phyloP scores from a whole-genome alignment of 2,797 vertebrate genomes.

The Acipenser ruthenus region DNA sequence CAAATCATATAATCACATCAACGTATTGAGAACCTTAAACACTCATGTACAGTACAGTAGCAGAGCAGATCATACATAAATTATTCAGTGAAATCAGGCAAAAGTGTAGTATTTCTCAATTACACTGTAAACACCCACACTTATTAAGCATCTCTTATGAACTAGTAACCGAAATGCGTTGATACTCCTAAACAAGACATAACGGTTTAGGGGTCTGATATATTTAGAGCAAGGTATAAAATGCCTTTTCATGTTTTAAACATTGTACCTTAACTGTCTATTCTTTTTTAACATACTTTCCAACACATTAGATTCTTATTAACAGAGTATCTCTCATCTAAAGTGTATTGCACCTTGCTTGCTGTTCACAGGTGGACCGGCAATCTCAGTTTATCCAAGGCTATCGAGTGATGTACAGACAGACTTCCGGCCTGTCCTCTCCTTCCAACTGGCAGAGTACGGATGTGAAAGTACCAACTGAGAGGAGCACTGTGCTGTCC shows the following conservation, averaged over 20 bases:
- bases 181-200: no score
- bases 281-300: no score
- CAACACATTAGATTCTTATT: no score
- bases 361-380: conserved; percentile 77
- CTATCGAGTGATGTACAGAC: conserved; percentile 87
- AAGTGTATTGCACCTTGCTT: not conserved
- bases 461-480: conserved; percentile 86
- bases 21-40: not conserved
- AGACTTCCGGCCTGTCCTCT: conserved; percentile 76
- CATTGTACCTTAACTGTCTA: no score
- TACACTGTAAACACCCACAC: no score
- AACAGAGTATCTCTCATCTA: no score
- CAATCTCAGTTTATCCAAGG: conserved; percentile 98
- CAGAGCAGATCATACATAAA: not conserved
- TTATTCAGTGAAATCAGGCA: not conserved
- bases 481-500: conserved; percentile 76
- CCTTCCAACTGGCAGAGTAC: conserved; percentile 79
- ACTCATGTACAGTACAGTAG: no score
- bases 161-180: no score
- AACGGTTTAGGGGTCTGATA: no score
- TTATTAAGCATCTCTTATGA: no score
- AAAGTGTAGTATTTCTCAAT: not conserved
- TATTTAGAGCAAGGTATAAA: no score
- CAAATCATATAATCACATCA: not conserved
- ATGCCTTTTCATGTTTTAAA: no score